Percentiles rank a stretch among this genome's conserved stretches.
phyloP scores from a whole-genome alignment of 2,113 vertebrate species.

The Onychostoma macrolepis region DNA sequence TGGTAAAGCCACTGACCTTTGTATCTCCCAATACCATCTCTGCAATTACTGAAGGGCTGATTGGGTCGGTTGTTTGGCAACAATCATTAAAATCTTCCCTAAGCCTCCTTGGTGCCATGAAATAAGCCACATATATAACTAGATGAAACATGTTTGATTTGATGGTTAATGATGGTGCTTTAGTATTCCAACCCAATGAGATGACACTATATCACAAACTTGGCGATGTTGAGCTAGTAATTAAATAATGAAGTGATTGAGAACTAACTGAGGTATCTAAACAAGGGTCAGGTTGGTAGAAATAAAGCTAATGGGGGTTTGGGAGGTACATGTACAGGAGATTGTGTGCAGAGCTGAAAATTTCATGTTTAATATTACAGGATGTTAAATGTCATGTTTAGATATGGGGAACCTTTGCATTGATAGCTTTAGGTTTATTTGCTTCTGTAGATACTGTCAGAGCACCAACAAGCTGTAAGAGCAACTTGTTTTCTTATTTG shows the following conservation, averaged over 20 bases:
- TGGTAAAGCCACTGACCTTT: no score
- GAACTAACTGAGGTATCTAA: conserved; percentile 24
- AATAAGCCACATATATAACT: background rate
- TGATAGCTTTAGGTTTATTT: background rate
- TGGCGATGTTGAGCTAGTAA: background rate
- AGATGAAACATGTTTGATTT: background rate
- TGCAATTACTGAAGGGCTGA: no score
- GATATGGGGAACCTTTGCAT: background rate
- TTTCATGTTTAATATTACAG: background rate
- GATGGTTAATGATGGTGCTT: conserved; percentile 43
- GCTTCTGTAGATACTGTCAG: background rate
- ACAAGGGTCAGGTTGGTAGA: conserved; percentile 30
- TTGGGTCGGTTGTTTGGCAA: no score
- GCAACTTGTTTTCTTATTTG: background rate
- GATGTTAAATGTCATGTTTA: conserved; percentile 10
- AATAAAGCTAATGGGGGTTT: background rate
- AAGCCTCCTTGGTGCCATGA: background rate
- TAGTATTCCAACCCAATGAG: conserved; percentile 19
- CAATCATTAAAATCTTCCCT: background rate
- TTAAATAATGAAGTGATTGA: conserved; percentile 1
- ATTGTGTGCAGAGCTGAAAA: background rate
- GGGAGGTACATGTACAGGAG: background rate
- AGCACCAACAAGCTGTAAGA: background rate
- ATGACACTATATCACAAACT: conserved; percentile 37
- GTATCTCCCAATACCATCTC: no score